phyloP scores from a whole-genome alignment of 2,797 vertebrate genomes.

The Sarcophilus harrisii region DNA sequence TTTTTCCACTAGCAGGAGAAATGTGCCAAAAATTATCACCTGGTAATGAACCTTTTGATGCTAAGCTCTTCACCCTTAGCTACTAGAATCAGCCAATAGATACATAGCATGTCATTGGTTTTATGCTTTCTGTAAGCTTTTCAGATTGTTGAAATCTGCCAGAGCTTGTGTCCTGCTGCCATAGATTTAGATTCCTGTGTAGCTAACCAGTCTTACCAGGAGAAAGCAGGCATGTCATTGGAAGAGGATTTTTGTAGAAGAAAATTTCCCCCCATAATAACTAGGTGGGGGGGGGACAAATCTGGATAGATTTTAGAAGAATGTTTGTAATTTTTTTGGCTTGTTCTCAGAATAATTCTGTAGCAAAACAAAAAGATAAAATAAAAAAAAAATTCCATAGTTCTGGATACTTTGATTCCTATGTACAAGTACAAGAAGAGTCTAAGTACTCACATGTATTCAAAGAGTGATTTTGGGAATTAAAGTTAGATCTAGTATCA shows the following conservation, averaged over 20 bases:
- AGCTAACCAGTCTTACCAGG: not conserved
- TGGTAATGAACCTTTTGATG: not conserved
- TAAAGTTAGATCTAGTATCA: not conserved
- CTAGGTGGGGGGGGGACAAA: slow-evolving; percentile 5
- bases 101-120: not conserved
- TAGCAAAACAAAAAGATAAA: not conserved
- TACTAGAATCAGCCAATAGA: not conserved
- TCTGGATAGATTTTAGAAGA: slow-evolving; percentile 11
- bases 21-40: not conserved
- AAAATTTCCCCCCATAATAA: not conserved
- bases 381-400: not conserved
- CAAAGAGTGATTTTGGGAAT: not conserved
- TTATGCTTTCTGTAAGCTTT: not conserved
- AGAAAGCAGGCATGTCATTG: not conserved
- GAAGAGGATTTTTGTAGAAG: not conserved
- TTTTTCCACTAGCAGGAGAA: not conserved
- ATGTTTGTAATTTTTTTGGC: not conserved
- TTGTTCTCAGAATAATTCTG: slow-evolving; percentile 24
- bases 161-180: not conserved
- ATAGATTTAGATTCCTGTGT: not conserved
- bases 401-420: not conserved
- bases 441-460: not conserved
- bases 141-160: not conserved
- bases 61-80: not conserved
- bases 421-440: not conserved